A percentile compares a stretch with the other conserved stretches of the same genome.
These are phyloP conservation scores for Mercenaria mercenaria DNA, from an alignment of 1,140 invertebrate species.

Conservation along the genomic window DNA sequence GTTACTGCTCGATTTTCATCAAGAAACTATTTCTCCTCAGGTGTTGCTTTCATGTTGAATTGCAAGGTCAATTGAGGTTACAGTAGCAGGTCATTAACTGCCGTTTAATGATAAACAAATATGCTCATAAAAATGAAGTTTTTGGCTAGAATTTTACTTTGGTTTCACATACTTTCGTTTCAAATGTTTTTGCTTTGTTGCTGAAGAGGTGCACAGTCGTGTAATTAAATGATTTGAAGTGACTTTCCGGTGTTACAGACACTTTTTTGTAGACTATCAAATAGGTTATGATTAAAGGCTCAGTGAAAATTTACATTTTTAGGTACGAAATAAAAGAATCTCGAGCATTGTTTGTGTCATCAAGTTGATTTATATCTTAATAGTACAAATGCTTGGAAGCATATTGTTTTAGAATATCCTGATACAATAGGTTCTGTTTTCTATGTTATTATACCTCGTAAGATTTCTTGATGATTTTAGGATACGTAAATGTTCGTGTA, in stretches of 20 bases:
- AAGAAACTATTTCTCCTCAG: constrained; percentile 55
- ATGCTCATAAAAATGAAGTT: constrained; percentile 56
- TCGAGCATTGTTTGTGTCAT: too few relatives aligned
- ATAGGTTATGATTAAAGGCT: too few relatives aligned
- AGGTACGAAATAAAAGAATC: too few relatives aligned
- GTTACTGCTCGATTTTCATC: constrained; percentile 53
- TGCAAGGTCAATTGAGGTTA: constrained; percentile 59
- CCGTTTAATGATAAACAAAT: constrained; percentile 64
- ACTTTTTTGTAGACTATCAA: too few relatives aligned
- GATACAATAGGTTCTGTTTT: too few relatives aligned
- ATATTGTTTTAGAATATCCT: too few relatives aligned
- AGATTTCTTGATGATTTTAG: too few relatives aligned
- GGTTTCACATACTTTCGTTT: not conserved
- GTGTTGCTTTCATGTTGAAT: constrained; percentile 66
- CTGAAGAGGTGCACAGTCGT: not conserved
- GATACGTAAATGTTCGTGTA: too few relatives aligned
- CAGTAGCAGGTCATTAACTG: constrained; percentile 46
- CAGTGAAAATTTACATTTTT: too few relatives aligned
- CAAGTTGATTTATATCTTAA: too few relatives aligned
- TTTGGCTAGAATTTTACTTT: not conserved
- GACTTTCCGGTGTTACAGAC: not conserved
- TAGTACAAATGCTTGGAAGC: too few relatives aligned
- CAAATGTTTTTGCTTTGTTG: not conserved
- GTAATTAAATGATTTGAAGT: constrained; percentile 6
- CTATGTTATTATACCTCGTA: too few relatives aligned